phyloP scores from a whole-genome alignment of 2,797 vertebrate species.

The Trachurus trachurus region DNA sequence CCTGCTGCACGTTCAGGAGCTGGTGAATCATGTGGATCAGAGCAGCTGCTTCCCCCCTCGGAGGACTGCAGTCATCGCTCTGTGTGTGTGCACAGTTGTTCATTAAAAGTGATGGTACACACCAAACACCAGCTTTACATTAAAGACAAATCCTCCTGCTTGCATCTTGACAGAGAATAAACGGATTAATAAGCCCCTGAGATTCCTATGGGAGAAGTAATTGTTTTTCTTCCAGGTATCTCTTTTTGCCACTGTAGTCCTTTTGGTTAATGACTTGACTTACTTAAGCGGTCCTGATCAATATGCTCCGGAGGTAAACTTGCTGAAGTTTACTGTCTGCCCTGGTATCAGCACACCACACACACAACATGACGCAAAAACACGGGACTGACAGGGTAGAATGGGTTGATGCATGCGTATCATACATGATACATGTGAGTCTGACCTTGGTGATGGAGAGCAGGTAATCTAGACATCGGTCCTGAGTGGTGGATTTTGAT shows the following conservation, averaged over 20 bases:
- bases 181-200: constrained; percentile 57
- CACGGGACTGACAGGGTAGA: constrained; percentile 28
- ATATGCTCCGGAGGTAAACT: constrained; percentile 72
- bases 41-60: constrained; percentile 59
- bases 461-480: constrained; percentile 10
- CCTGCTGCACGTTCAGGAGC: constrained; percentile 57
- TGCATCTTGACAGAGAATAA: constrained; percentile 45
- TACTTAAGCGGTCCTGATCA: constrained; percentile 71
- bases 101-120: constrained; percentile 13
- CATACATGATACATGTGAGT: constrained; percentile 31
- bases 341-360: constrained; percentile 40
- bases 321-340: constrained; percentile 71
- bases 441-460: constrained; percentile 56
- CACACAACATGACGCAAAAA: constrained; percentile 34
- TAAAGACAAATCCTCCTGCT: constrained; percentile 25
- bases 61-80: constrained; percentile 37
- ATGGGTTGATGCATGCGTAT: constrained; percentile 46
- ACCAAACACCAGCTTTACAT: constrained; percentile 15
- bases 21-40: constrained; percentile 70
- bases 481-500: constrained; percentile 14
- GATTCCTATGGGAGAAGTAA: constrained; percentile 43
- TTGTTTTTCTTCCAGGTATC: constrained; percentile 52
- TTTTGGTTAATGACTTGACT: constrained; percentile 77
- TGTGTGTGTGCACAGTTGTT: constrained; percentile 21
- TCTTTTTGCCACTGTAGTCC: constrained; percentile 52